phyloP scores from a whole-genome alignment of 2,888 invertebrate genomes.

The Cloeon dipterum region DNA sequence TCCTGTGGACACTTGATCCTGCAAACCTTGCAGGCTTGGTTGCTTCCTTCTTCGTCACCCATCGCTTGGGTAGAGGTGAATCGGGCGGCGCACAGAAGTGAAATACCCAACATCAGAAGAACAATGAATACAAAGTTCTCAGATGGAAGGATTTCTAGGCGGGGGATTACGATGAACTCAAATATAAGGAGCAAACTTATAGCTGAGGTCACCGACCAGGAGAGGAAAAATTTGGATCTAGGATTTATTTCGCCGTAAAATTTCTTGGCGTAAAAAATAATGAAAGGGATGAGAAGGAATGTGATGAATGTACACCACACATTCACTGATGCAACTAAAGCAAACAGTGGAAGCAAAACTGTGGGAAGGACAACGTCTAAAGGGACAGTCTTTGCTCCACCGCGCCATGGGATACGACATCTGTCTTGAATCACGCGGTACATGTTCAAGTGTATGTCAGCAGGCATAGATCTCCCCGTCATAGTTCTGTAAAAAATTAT shows the following conservation, averaged over 20 bases:
- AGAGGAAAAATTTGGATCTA: slow-evolving; percentile 47
- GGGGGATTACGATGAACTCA: slow-evolving; percentile 41
- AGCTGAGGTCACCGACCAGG: slow-evolving; percentile 48
- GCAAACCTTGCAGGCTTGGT: slow-evolving; percentile 15
- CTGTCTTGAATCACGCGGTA: slow-evolving; percentile 27
- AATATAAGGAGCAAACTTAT: slow-evolving; percentile 41
- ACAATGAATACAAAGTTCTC: slow-evolving; percentile 33
- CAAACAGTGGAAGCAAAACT: slow-evolving; percentile 22
- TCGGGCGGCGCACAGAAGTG: slow-evolving; percentile 18
- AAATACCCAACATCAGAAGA: slow-evolving; percentile 22
- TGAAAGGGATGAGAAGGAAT: slow-evolving; percentile 12
- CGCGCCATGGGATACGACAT: slow-evolving; percentile 30
- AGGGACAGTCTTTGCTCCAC: slow-evolving; percentile 29
- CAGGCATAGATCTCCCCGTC: slow-evolving; percentile 16
- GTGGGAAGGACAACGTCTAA: slow-evolving; percentile 25
- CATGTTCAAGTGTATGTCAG: slow-evolving; percentile 15
- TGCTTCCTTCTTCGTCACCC: slow-evolving; percentile 10
- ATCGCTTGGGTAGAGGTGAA: not conserved
- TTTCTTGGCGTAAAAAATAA: slow-evolving; percentile 5
- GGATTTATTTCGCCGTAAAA: slow-evolving; percentile 15
- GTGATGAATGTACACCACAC: slow-evolving; percentile 17
- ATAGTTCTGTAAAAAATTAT: slow-evolving; percentile 18
- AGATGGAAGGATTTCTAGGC: slow-evolving; percentile 41
- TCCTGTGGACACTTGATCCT: slow-evolving; percentile 28
- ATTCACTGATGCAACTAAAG: slow-evolving; percentile 24